These are phyloP conservation scores for Stenopsyche tienmushanensis DNA, from an alignment of 1,140 invertebrate species.

Conservation along the genomic window DNA sequence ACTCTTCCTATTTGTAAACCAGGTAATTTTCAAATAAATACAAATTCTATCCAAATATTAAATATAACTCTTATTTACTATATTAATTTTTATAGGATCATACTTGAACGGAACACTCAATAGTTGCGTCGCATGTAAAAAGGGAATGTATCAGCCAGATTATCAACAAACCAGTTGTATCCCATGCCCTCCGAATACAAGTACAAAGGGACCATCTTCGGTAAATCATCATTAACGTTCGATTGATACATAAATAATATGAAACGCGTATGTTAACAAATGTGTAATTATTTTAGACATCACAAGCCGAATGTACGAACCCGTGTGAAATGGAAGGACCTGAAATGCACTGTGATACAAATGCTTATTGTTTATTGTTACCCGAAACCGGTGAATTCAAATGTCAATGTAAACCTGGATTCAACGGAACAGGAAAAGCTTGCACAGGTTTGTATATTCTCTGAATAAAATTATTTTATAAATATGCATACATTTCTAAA, in stretches of 20 bases:
- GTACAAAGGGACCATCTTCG: slow-evolving; percentile 78
- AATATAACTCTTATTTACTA: not conserved
- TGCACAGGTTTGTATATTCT: slow-evolving; percentile 65
- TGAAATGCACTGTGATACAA: slow-evolving; percentile 82
- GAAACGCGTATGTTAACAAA: slow-evolving; percentile 8
- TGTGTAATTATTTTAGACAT: slow-evolving; percentile 58
- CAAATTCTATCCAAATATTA: not conserved
- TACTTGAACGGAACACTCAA: slow-evolving; percentile 84
- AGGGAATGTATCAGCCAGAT: slow-evolving; percentile 91
- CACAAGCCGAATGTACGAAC: slow-evolving; percentile 84
- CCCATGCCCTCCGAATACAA: slow-evolving; percentile 89
- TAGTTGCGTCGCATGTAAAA: slow-evolving; percentile 84
- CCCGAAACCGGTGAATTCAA: slow-evolving; percentile 84
- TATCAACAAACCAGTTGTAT: slow-evolving; percentile 86
- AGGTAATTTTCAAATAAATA: slow-evolving; percentile 52
- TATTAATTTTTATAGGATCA: slow-evolving; percentile 59
- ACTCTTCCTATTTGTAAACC: slow-evolving; percentile 84
- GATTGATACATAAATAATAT: not conserved
- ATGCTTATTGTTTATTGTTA: slow-evolving; percentile 86
- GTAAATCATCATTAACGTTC: slow-evolving; percentile 56
- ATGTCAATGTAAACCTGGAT: slow-evolving; percentile 93
- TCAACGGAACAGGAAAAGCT: slow-evolving; percentile 81
- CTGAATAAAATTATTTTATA: not conserved
- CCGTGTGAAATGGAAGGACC: slow-evolving; percentile 85
- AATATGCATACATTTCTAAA: slow-evolving; percentile 5